Evolutionary conservation across 92 coral and sea anemone species (phyloP), one percentile per base, ranked within the genome.

Genomic region (Epizoanthus illoricatus): DNA sequence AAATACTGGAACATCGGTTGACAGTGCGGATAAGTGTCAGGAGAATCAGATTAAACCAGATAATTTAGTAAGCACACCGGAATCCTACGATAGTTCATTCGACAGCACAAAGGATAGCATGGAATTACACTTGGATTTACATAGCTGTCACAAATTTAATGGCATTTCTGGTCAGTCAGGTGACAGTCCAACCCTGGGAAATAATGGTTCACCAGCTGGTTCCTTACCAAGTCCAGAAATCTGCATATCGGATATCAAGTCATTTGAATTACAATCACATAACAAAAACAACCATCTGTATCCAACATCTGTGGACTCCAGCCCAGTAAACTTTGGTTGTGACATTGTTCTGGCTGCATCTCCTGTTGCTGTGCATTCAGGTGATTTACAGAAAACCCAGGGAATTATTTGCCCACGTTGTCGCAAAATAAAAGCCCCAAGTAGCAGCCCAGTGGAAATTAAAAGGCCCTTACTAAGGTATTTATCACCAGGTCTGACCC

Each of bases 211-310:
- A 10, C 57, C 40, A 42, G 24, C 81, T 4, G 21, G 67, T 57
- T 42, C 81, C n/a, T 47, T 19, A n/a, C 40, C 59, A 13, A 78
- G 82, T 40, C 70, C 82, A 17, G 40, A 62, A 63, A 62, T 62
- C 5, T n/a, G 13, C 4, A 12, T 62, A 78, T 63, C 82, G 47
- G 45, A 13, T 78, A 64, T 21, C 61, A 42, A 9, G 17, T n/a
- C 82, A 45, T 62, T 78, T 75, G 81, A 75, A 60, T 36, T 75
- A 40, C 81, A 75, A 5, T 78, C 61, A 78, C 39, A 5, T 11
- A 49, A 43, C 55, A 40, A 78, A 63, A 63, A 63, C 82, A 76
- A 62, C 19, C 71, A 63, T 76, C 71, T 64, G 19, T 42, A 19
- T 5, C 82, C 19, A 54, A 43, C 60, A 78, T 6, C 71, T 20